Evolutionary conservation across 1,140 invertebrate genomes (phyloP).

Genomic region (Andrena cerasifolii): DNA sequence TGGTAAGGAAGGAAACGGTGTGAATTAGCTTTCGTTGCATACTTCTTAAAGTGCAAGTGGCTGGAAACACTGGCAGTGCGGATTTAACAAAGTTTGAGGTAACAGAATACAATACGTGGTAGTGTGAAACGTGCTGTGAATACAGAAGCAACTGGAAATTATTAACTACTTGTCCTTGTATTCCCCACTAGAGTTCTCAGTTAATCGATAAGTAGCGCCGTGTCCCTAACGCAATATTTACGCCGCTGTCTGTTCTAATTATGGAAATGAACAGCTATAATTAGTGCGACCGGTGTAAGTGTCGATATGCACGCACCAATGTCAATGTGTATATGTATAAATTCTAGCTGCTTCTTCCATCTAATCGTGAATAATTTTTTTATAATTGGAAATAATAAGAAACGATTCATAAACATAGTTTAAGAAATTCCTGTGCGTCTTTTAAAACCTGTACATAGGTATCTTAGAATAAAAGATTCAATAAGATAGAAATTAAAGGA

Average conservation of each 20-base stretch:
- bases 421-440: neutral
- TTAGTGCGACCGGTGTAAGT: conserved; percentile 33
- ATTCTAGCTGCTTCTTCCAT: neutral
- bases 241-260: conserved; percentile 49
- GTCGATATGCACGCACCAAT: conserved; percentile 8
- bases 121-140: neutral
- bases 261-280: conserved; percentile 57
- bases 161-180: conserved; percentile 17
- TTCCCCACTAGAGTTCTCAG: neutral
- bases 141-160: neutral
- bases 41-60: neutral
- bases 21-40: neutral
- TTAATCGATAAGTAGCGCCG: conserved; percentile 30
- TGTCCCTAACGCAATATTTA: conserved; percentile 55
- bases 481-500: neutral
- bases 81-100: neutral
- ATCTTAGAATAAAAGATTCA: neutral
- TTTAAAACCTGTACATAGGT: neutral
- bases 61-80: too few species aligned
- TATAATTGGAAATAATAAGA: neutral
- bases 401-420: neutral
- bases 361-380: neutral
- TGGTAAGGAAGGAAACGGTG: too few species aligned
- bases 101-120: neutral
- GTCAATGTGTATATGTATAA: neutral